Conservation (phyloP, 1,140 invertebrate species). For the Archegozetes longisetosus region DNA sequence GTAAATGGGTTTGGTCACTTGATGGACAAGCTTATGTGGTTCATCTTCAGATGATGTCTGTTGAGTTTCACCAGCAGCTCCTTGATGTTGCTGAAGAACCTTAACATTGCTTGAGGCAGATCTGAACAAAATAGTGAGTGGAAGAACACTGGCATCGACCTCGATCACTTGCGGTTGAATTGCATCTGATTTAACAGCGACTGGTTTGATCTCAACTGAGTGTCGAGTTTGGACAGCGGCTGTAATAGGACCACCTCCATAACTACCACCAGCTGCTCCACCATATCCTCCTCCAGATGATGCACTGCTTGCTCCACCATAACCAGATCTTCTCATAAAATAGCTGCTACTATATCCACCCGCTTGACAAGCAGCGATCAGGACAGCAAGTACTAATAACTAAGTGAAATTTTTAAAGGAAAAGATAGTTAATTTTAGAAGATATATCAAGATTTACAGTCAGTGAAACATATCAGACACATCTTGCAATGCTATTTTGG, state of each 20-base stretch:
- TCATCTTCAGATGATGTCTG: constrained; percentile 6
- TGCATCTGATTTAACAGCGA: constrained; percentile 6
- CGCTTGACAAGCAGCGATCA: background rate
- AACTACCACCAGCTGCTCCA: constrained; percentile 3
- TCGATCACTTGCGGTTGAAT: constrained; percentile 10
- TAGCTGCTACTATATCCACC: background rate
- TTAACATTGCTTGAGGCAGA: constrained; percentile 12
- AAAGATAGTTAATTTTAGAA: too few species aligned
- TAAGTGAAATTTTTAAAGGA: too few species aligned
- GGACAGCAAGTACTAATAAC: too few species aligned
- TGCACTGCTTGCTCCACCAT: background rate
- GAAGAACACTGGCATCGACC: constrained; percentile 10
- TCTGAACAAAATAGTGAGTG: constrained; percentile 12
- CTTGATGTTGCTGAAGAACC: constrained; percentile 10
- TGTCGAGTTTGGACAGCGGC: constrained; percentile 12
- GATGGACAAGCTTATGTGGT: constrained; percentile 3
- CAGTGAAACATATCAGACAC: too few species aligned
- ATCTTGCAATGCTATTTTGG: too few species aligned
- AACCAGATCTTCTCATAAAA: background rate
- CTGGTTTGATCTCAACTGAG: constrained; percentile 9
- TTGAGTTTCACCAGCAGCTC: constrained; percentile 12
- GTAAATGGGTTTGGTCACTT: constrained; percentile 8
- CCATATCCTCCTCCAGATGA: background rate
- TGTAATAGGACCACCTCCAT: constrained; percentile 10
- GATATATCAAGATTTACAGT: too few species aligned